phyloP scores from a whole-genome alignment of 2,797 vertebrate genomes.

The Ciconia nigra region DNA sequence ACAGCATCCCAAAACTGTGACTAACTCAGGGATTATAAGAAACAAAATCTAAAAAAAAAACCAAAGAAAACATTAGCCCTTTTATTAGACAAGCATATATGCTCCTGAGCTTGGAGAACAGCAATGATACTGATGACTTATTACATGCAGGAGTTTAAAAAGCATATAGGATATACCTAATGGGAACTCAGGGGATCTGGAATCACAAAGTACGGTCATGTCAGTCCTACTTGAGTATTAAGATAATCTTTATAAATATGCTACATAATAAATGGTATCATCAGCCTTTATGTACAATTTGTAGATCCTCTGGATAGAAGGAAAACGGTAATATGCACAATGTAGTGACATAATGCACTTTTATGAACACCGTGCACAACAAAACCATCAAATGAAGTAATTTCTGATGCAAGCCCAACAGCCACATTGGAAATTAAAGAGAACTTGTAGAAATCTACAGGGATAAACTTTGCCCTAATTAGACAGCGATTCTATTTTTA shows the following conservation, averaged over 20 bases:
- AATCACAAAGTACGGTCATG: background rate
- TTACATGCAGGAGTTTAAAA: background rate
- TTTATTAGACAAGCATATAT: background rate
- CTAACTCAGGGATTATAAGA: background rate
- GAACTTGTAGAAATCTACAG: background rate
- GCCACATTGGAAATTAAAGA: constrained; percentile 5
- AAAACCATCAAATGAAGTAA: background rate
- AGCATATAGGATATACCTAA: background rate
- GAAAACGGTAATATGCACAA: background rate
- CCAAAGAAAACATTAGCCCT: background rate
- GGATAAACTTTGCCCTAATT: constrained; percentile 36
- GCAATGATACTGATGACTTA: background rate
- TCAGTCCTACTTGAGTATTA: background rate
- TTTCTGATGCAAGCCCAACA: background rate
- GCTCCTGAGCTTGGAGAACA: background rate
- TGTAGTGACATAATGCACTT: background rate
- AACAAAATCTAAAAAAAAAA: background rate
- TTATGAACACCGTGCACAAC: background rate
- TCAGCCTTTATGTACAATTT: background rate
- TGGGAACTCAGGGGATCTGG: background rate
- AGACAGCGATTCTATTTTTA: background rate
- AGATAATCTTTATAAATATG: background rate
- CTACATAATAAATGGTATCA: background rate
- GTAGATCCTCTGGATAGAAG: background rate
- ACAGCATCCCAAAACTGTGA: background rate